Evolutionary conservation across 2,113 vertebrate species (phyloP).

Genomic region (Calonectris borealis): DNA sequence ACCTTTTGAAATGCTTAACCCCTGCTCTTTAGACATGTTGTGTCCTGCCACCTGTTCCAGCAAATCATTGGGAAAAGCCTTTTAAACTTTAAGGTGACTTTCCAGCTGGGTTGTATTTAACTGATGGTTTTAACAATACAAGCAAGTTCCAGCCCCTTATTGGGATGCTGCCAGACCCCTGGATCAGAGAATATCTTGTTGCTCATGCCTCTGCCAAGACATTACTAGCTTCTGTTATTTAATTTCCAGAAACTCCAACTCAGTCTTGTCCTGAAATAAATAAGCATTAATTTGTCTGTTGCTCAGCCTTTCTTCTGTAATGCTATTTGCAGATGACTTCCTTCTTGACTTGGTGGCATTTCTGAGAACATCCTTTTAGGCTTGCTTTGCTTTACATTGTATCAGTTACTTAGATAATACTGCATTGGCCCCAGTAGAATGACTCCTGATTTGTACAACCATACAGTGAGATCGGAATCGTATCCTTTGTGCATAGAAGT

Average conservation of each 20-base stretch:
- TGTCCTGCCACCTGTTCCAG: not conserved
- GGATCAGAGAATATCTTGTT: not conserved
- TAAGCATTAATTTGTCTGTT: not conserved
- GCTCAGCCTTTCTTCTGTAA: not conserved
- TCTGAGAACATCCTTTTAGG: not conserved
- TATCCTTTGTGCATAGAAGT: not conserved
- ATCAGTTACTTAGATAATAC: not conserved
- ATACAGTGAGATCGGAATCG: not conserved
- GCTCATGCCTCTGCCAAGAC: slow-evolving; percentile 10
- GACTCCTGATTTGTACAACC: not conserved
- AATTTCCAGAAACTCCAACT: slow-evolving; percentile 36
- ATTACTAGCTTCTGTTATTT: not conserved
- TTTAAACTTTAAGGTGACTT: not conserved
- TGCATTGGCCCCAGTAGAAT: not conserved
- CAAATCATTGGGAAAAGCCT: not conserved
- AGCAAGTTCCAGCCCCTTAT: not conserved
- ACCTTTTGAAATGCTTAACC: not conserved
- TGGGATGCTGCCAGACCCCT: slow-evolving; percentile 1
- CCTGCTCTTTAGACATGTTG: not conserved
- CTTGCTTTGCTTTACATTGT: not conserved
- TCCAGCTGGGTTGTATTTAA: not conserved
- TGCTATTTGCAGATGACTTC: not conserved
- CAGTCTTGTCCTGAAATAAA: not conserved
- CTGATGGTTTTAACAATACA: not conserved
- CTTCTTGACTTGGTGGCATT: not conserved